Percentiles rank a stretch among this genome's conserved stretches.
Evolutionary conservation across 2,888 invertebrate species (phyloP).

Genomic region (Ennomos quercinarius): DNA sequence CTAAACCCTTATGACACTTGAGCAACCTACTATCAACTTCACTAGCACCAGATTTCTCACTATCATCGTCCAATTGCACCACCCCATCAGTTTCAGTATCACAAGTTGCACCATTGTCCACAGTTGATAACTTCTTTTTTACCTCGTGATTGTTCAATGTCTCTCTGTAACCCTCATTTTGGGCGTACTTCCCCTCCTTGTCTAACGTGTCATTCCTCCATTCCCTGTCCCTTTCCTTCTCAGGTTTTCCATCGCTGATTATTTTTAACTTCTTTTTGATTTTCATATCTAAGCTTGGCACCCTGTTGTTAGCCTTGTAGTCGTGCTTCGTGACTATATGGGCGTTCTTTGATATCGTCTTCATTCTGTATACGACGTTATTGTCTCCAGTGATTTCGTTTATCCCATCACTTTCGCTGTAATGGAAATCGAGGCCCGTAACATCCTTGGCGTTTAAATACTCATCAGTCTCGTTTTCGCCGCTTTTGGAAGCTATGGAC

Average conservation of each 20-base stretch:
- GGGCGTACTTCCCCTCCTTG: constrained; percentile 82
- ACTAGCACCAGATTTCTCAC: constrained; percentile 73
- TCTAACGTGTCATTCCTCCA: constrained; percentile 85
- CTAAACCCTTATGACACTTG: constrained; percentile 69
- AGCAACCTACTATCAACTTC: constrained; percentile 70
- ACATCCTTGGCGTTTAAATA: constrained; percentile 65
- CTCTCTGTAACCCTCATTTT: constrained; percentile 83
- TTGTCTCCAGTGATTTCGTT: constrained; percentile 76
- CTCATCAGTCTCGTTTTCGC: constrained; percentile 76
- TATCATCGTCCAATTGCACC: constrained; percentile 69
- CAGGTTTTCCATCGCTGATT: constrained; percentile 64
- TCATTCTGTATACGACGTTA: constrained; percentile 78
- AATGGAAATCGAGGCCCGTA: constrained; percentile 69
- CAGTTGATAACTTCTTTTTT: constrained; percentile 78
- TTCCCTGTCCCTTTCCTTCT: constrained; percentile 80
- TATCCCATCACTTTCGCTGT: constrained; percentile 63
- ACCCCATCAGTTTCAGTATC: constrained; percentile 74
- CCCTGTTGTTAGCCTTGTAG: constrained; percentile 71
- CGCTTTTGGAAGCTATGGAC: constrained; percentile 62
- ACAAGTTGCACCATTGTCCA: constrained; percentile 73
- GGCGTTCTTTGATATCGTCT: constrained; percentile 79
- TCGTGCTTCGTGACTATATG: constrained; percentile 81
- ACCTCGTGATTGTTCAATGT: constrained; percentile 67
- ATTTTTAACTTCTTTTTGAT: constrained; percentile 77
- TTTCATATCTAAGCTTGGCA: constrained; percentile 69